Percentiles rank a stretch among this genome's conserved stretches.
Conservation (phyloP, 2,113 vertebrate species). For the Nanger granti region DNA sequence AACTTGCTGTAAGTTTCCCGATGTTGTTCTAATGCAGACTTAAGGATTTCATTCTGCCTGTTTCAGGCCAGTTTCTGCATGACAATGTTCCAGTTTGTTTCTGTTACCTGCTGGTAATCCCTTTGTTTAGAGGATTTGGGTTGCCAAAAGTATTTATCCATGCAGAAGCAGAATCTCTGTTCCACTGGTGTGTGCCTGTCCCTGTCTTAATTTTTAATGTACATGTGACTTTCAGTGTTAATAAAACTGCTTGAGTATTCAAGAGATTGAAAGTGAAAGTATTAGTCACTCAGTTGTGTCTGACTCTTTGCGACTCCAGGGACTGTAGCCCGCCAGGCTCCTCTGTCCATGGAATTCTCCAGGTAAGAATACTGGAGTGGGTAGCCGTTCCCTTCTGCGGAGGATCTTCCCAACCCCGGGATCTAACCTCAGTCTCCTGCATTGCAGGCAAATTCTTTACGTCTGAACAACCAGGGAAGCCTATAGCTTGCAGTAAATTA, state of each 20-base stretch:
- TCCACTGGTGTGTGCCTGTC: not conserved
- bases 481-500: not conserved
- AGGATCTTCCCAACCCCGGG: not conserved
- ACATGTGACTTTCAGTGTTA: not conserved
- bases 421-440: not conserved
- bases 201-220: not conserved
- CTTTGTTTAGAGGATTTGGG: not conserved
- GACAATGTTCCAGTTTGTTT: not conserved
- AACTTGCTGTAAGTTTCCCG: rapidly evolving
- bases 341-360: not conserved
- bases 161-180: not conserved
- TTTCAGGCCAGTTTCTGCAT: not conserved
- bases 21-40: not conserved
- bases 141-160: not conserved
- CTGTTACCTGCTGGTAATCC: not conserved
- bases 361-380: not conserved
- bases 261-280: not conserved
- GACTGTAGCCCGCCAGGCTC: not conserved
- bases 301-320: not conserved
- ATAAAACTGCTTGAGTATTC: not conserved
- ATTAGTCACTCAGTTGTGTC: not conserved
- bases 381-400: not conserved
- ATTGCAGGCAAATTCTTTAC: not conserved
- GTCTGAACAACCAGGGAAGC: not conserved
- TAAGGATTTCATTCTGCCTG: not conserved